Conservation (phyloP, 2,797 vertebrate genomes). For the Enteromius thamalakanensis region DNA sequence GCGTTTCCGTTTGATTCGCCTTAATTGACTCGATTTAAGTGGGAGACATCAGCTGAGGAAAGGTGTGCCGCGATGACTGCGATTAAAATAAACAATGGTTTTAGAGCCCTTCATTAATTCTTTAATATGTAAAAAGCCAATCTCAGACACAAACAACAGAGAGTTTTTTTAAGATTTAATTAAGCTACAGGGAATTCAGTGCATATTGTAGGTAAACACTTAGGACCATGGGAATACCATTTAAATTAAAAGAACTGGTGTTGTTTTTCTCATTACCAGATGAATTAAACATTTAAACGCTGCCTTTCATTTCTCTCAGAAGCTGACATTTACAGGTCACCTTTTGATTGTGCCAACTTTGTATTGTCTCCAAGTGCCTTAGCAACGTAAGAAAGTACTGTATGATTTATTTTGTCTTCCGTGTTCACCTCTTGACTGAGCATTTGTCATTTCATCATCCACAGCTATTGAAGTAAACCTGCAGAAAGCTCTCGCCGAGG, state of each 20-base stretch:
- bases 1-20: conserved; percentile 44
- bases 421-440: conserved; percentile 9
- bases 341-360: conserved; percentile 59
- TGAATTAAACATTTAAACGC: conserved; percentile 80
- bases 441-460: conserved; percentile 45
- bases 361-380: conserved; percentile 33
- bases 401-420: conserved; percentile 25
- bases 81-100: conserved; percentile 78
- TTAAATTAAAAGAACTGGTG: conserved; percentile 78
- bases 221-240: conserved; percentile 76
- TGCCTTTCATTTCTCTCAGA: conserved; percentile 73
- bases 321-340: conserved; percentile 76
- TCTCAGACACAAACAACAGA: conserved; percentile 73
- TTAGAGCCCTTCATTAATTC: conserved; percentile 79
- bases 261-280: conserved; percentile 79
- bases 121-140: conserved; percentile 76
- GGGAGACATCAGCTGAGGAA: conserved; percentile 63
- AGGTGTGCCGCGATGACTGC: conserved; percentile 68
- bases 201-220: conserved; percentile 84
- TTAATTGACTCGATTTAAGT: conserved; percentile 65
- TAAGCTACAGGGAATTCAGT: conserved; percentile 82
- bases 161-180: conserved; percentile 73
- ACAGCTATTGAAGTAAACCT: conserved; percentile 94
- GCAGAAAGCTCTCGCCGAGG: conserved; percentile 92
- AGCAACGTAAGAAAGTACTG: conserved; percentile 25